Base-by-base conservation (phyloP, 2,797 vertebrate genomes). In the Cyprinella venusta region DNA sequence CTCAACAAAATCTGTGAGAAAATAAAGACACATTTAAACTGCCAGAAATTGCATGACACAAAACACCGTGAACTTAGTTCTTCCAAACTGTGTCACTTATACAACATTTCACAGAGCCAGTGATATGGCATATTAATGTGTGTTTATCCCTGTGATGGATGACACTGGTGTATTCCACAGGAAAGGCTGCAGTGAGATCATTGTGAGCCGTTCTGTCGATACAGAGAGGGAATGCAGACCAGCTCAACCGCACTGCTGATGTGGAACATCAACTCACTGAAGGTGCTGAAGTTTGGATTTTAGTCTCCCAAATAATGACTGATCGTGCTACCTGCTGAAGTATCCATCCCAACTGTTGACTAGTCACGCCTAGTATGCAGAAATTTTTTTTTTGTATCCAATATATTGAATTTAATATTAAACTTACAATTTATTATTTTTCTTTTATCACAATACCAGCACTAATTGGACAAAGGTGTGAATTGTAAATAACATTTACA, bases 141-240 rank as follows among this genome's bases (percentile, higher is more conserved):
- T 74, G 79, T 87, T 86, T 87, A 81, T 48, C 56, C 83, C 33
- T 80, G 76, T 85, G 88, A 89, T 89, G 86, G 80, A 89, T 81
- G 69, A 74, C 52, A 9, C 65, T 80, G 59, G 69, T 82, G 24
- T 80, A 63, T 77, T 74, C 70, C 36, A 77, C 36, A 69, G 80
- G 80, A 87, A 88, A 88, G 82, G 80, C 74, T 63, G 69, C 45
- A 65, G 63, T 87, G 89, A 89, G 85, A 65, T 90, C 87, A 89
- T 80, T 71, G 80, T 64, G 81, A 82, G 40, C 77, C 68, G 64
- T 82, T 75, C 56, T 84, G 72, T 84, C 70, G n/a, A 80, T 81
- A 79, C 42, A 78, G 80, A 80, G 84, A 86, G 45, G 76, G 38
- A 76, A 67, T 30, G 50, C 75, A 72, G 71, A 77, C 69, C 48